These are phyloP conservation scores for Dorcus parallelipipedus DNA, from an alignment of 2,888 invertebrate genomes.

Conservation along the genomic window DNA sequence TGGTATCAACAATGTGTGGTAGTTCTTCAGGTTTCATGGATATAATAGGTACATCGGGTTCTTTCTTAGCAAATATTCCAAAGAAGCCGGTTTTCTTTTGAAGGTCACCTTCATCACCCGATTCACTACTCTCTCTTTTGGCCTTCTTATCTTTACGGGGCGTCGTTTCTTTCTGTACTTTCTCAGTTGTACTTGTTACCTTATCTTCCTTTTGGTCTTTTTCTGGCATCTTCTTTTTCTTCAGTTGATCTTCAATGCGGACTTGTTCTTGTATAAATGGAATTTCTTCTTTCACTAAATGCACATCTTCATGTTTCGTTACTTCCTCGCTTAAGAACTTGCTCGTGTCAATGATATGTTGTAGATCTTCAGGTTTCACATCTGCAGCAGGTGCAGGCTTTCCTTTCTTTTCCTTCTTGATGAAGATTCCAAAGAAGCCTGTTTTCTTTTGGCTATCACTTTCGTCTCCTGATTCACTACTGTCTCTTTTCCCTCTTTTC, in stretches of 20 bases:
- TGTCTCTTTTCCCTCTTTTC: constrained; percentile 21
- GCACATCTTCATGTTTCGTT: constrained; percentile 23
- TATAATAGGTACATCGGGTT: background rate
- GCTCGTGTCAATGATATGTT: constrained; percentile 16
- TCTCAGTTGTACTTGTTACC: too few relatives aligned
- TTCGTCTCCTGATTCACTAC: constrained; percentile 12
- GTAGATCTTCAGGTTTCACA: background rate
- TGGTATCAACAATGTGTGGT: constrained; percentile 17
- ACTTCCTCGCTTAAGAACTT: constrained; percentile 25
- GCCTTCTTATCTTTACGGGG: constrained; percentile 10
- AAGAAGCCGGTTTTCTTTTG: constrained; percentile 12
- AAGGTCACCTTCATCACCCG: constrained; percentile 2
- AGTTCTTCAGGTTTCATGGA: too few relatives aligned
- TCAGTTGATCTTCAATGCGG: too few relatives aligned
- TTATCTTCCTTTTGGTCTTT: too few relatives aligned
- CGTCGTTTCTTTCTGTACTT: constrained; percentile 4
- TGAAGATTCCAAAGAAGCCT: constrained; percentile 20
- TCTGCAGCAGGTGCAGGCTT: background rate
- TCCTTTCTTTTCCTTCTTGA: constrained; percentile 21
- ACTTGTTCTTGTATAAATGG: too few relatives aligned
- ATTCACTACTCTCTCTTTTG: constrained; percentile 22
- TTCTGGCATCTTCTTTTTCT: too few relatives aligned
- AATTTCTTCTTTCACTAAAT: background rate
- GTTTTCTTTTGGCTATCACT: constrained; percentile 4
- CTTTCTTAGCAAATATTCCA: constrained; percentile 24